Evolutionary conservation across 2,888 invertebrate species (phyloP).

Genomic region (Prenolepis imparis): DNA sequence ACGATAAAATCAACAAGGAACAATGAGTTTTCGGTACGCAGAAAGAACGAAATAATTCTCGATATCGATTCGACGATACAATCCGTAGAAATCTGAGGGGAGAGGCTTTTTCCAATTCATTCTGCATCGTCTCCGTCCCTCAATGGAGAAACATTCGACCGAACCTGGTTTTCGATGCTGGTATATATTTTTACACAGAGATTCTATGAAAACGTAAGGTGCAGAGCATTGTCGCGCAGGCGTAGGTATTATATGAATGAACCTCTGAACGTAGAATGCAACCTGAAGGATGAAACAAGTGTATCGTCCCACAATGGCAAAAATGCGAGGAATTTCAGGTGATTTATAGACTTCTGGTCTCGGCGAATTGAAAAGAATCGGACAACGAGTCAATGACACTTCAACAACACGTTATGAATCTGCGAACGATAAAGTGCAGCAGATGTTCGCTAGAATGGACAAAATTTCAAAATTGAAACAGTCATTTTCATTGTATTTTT

Average conservation of each 20-base stretch:
- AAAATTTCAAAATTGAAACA: slow-evolving; percentile 46
- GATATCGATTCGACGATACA: slow-evolving; percentile 75
- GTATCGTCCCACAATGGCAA: slow-evolving; percentile 79
- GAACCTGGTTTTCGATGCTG: slow-evolving; percentile 48
- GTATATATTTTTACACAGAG: slow-evolving; percentile 49
- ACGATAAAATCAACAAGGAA: slow-evolving; percentile 83
- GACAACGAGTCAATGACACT: slow-evolving; percentile 2
- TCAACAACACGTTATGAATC: slow-evolving; percentile 10
- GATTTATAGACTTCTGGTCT: slow-evolving; percentile 79
- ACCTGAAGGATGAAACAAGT: slow-evolving; percentile 79
- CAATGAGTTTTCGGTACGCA: slow-evolving; percentile 54
- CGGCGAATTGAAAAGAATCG: slow-evolving; percentile 45
- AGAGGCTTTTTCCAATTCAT: slow-evolving; percentile 63
- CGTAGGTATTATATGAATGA: slow-evolving; percentile 84
- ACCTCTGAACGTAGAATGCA: slow-evolving; percentile 75
- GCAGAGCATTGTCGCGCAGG: slow-evolving; percentile 81
- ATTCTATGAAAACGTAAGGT: slow-evolving; percentile 81
- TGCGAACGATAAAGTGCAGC: background rate
- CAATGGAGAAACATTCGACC: slow-evolving; percentile 70
- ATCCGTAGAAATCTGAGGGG: slow-evolving; percentile 44
- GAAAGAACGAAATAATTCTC: slow-evolving; percentile 77
- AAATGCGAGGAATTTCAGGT: slow-evolving; percentile 80
- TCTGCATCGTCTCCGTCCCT: slow-evolving; percentile 56
- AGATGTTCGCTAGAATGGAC: background rate
- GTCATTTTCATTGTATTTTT: background rate